phyloP scores from a whole-genome alignment of 1,140 invertebrate genomes.

The Pseudomyrmex pallidus region DNA sequence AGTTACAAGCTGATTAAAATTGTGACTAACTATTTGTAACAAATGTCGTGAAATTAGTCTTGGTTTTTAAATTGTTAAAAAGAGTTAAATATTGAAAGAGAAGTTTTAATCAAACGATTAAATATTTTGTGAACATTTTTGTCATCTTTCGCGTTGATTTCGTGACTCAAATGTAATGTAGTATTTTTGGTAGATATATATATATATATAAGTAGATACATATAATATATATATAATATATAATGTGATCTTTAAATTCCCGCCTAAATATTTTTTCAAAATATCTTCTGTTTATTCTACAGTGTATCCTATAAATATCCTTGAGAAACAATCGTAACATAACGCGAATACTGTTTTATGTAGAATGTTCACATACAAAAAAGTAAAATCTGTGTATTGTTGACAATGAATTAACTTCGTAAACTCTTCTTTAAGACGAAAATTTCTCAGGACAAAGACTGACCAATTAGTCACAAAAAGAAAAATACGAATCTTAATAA shows the following conservation, averaged over 20 bases:
- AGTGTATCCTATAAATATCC: background rate
- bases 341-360: too few species aligned
- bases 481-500: background rate
- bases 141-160: conserved; percentile 22
- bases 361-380: too few species aligned
- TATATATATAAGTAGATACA: conserved; percentile 36
- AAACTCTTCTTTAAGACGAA: conserved; percentile 14
- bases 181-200: conserved; percentile 35
- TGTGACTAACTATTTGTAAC: too few species aligned
- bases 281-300: background rate
- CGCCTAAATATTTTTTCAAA: conserved; percentile 19
- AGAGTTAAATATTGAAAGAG: too few species aligned
- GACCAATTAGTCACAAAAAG: background rate
- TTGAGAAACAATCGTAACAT: too few species aligned
- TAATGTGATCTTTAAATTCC: conserved; percentile 9
- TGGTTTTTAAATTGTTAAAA: too few species aligned
- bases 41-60: too few species aligned
- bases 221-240: background rate
- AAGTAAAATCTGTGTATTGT: too few species aligned
- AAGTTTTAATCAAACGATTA: too few species aligned
- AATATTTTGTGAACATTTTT: too few species aligned
- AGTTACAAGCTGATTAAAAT: too few species aligned
- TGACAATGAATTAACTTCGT: too few species aligned
- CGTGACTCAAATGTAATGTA: conserved; percentile 39
- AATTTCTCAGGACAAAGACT: background rate